These are phyloP conservation scores for Apamea crenata DNA, from an alignment of 2,888 invertebrate species.

Conservation along the genomic window DNA sequence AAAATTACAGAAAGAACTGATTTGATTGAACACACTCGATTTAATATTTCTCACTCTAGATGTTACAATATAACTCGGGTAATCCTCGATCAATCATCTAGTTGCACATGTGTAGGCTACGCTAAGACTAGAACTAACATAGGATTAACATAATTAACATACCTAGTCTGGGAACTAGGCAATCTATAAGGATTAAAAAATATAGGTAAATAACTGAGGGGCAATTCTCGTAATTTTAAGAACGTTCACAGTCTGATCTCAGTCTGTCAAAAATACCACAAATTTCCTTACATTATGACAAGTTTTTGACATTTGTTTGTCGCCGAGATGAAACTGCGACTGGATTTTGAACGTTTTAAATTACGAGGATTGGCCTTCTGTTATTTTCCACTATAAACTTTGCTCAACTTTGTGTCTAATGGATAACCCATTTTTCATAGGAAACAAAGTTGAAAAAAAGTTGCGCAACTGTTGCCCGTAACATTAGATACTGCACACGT, in stretches of 20 bases:
- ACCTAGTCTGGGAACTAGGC: slow-evolving; percentile 12
- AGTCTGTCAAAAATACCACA: too few species aligned
- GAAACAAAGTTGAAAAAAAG: background rate
- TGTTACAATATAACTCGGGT: slow-evolving; percentile 23
- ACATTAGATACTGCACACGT: background rate
- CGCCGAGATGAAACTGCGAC: too few species aligned
- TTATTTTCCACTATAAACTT: background rate
- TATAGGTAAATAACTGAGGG: background rate
- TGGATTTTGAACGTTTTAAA: too few species aligned
- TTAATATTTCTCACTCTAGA: slow-evolving; percentile 16
- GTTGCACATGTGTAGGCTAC: slow-evolving; percentile 17
- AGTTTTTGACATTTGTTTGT: too few species aligned
- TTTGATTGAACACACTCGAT: background rate
- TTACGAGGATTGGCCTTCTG: too few species aligned
- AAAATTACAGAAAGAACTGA: background rate
- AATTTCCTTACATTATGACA: too few species aligned
- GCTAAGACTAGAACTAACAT: slow-evolving; percentile 30
- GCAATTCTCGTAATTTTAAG: too few species aligned
- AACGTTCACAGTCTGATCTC: too few species aligned
- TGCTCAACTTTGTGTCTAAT: background rate
- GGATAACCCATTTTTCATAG: too few species aligned
- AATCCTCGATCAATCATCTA: slow-evolving; percentile 52
- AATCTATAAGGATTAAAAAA: slow-evolving; percentile 16
- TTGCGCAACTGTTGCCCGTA: background rate
- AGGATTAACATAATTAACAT: slow-evolving; percentile 53